Conservation (phyloP, 2,113 vertebrate genomes). For the Chloebia gouldiae region DNA sequence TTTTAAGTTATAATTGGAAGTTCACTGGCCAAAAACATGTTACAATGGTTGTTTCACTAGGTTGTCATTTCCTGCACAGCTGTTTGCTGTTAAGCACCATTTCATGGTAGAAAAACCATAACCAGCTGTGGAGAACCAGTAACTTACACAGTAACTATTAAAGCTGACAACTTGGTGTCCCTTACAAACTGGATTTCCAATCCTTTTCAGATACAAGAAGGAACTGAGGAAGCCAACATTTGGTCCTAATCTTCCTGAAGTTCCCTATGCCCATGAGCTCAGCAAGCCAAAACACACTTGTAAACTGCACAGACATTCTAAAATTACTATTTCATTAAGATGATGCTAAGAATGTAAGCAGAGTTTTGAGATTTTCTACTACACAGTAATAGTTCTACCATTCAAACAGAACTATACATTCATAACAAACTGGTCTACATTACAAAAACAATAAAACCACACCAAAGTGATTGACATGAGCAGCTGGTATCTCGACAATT, state of each 20-base stretch:
- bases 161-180: slow-evolving; percentile 12
- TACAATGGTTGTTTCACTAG: slow-evolving; percentile 27
- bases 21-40: slow-evolving; percentile 11
- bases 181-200: slow-evolving; percentile 19
- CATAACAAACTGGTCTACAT: neutral
- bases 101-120: slow-evolving; percentile 55
- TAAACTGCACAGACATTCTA: neutral
- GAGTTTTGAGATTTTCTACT: neutral
- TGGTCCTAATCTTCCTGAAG: neutral
- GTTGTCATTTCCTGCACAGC: slow-evolving; percentile 69
- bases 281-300: neutral
- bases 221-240: neutral
- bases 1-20: neutral
- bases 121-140: slow-evolving; percentile 5
- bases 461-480: neutral
- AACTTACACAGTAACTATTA: slow-evolving; percentile 8
- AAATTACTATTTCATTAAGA: neutral
- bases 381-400: neutral
- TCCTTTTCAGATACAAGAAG: neutral
- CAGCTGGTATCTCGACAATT: neutral
- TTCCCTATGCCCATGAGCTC: neutral
- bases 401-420: neutral
- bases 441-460: neutral
- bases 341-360: neutral
- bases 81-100: slow-evolving; percentile 35